Evolutionary conservation across 2,888 invertebrate genomes (phyloP), one percentile per base, ranked within the genome.

Genomic region (Crepidodera aurea): DNA sequence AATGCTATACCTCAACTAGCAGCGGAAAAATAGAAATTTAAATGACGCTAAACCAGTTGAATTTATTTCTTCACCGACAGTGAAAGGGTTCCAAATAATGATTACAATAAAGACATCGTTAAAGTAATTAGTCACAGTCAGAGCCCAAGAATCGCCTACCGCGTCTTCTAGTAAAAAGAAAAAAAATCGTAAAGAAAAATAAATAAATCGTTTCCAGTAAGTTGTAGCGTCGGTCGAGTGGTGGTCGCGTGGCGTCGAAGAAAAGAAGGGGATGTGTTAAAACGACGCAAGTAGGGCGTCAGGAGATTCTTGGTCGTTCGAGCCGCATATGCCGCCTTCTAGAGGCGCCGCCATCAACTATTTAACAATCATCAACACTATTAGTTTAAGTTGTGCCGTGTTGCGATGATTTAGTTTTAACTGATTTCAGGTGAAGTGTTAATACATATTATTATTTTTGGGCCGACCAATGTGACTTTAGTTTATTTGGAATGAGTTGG

Each of bases 221-320:
- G 27, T 32, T 16, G 40, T 42, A 22, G 27, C 8, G 40, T 32
- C 34, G 51, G 40, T 32, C 34, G 51, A 25, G 53, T 59, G 59
- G 40, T 40, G 48, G 59, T 51, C 62, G 67, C 64, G 65, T 60
- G 40, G 40, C 64, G 57, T 44, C 54, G 15, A 54, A 54, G 51
- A 46, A 61, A 60, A 68, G 64, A 62, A 65, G 64, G 65, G 65
- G 64, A 54, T 64, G 62, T 64, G 64, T 62, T 58, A 69, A 72
- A 67, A 66, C 69, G 70, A 62, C 65, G 71, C 71, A 73, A 73
- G 71, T 73, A 73, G 73, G 74, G 72, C 71, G 72, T 65, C 51
- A 68, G 64, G 67, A 69, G 67, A 71, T 69, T 69, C 69, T 71
- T 68, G 60, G 46, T 58, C 56, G 60, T 48, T 67, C 63, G 60